Evolutionary conservation across 2,113 vertebrate species (phyloP).

Genomic region (Cephalopterus ornatus): DNA sequence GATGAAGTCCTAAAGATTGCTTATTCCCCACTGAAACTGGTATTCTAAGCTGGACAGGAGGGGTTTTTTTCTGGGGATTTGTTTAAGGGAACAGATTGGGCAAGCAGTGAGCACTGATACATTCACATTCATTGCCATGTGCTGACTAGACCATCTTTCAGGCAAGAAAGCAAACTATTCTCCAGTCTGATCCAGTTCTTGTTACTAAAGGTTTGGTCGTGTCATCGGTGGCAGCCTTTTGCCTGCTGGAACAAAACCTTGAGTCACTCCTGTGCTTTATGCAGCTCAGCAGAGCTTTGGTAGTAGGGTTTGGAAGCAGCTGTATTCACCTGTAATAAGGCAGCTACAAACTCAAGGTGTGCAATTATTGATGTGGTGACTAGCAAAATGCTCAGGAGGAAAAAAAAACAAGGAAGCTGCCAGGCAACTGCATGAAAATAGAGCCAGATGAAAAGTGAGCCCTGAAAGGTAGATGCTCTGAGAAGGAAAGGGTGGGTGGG

Average conservation of each 20-base stretch:
- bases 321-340: background rate
- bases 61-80: background rate
- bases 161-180: background rate
- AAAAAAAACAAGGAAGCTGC: background rate
- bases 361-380: background rate
- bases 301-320: background rate
- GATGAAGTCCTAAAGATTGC: background rate
- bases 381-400: background rate
- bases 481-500: background rate
- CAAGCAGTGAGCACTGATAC: background rate
- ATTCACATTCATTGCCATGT: background rate
- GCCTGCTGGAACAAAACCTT: background rate
- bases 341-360: background rate
- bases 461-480: background rate
- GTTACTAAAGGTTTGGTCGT: background rate
- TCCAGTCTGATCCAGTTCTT: background rate
- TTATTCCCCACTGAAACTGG: background rate
- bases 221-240: background rate
- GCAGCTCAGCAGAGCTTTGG: background rate
- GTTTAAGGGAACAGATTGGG: background rate
- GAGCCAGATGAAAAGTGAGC: background rate
- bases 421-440: background rate
- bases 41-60: background rate
- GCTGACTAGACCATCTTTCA: background rate
- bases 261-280: background rate